Percentiles rank a stretch among this genome's conserved stretches.
These are phyloP conservation scores for Sciurus vulgaris DNA, from an alignment of 2,797 vertebrate species.

Conservation along the genomic window DNA sequence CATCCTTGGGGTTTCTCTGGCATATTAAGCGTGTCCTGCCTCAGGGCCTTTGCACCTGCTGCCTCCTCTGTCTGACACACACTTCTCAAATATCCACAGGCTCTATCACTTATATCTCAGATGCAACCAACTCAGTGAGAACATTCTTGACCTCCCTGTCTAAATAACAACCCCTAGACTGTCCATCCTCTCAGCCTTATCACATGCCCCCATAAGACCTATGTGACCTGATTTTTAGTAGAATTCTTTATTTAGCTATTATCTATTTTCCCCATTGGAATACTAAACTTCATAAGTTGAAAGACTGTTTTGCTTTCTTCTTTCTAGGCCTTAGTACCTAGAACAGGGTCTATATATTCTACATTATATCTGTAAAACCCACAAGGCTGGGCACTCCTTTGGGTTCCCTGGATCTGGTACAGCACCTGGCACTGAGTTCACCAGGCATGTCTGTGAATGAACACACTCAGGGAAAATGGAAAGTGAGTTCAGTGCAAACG, in stretches of 20 bases:
- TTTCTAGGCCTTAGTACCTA: neutral
- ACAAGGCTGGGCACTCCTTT: neutral
- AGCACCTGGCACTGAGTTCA: neutral
- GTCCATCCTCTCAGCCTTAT: neutral
- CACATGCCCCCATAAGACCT: neutral
- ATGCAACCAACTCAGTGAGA: neutral
- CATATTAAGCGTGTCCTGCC: neutral
- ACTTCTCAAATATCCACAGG: neutral
- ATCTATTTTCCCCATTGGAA: neutral
- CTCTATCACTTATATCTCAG: neutral
- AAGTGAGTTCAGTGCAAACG: neutral
- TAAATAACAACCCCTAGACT: neutral
- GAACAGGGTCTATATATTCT: neutral
- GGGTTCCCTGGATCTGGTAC: neutral
- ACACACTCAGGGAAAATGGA: neutral
- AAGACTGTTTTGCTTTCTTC: neutral
- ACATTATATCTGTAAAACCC: neutral
- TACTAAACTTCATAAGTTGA: neutral
- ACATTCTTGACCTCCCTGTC: neutral
- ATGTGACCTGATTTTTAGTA: neutral
- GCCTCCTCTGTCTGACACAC: neutral
- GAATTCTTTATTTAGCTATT: neutral
- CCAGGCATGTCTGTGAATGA: neutral
- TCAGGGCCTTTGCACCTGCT: too few relatives aligned
- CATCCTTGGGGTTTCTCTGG: neutral